Evolutionary conservation across 2,888 invertebrate species (phyloP).

Genomic region (Tethea ocularis): DNA sequence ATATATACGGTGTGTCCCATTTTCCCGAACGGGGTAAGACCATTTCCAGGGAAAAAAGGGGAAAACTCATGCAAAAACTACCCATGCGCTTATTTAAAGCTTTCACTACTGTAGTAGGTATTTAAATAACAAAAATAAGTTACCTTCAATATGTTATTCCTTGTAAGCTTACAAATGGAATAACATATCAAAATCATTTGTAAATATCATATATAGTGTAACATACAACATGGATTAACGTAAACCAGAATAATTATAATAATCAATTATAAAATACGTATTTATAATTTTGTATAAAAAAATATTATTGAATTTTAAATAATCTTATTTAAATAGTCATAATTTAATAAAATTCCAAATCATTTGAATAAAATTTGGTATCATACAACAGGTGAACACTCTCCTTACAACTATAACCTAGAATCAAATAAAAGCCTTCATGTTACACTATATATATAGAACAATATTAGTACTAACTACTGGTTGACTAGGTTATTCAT

Average conservation of each 20-base stretch:
- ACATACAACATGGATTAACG: background rate
- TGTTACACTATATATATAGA: slow-evolving; percentile 41
- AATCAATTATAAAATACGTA: background rate
- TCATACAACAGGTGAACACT: background rate
- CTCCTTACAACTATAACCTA: background rate
- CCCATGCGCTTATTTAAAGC: slow-evolving; percentile 60
- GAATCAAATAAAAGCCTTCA: background rate
- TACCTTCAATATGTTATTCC: slow-evolving; percentile 53
- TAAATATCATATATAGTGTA: slow-evolving; percentile 19
- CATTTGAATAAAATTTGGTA: background rate
- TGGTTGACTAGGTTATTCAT: slow-evolving; percentile 62
- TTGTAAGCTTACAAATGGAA: background rate
- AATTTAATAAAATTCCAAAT: background rate
- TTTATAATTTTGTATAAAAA: background rate
- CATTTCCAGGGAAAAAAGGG: slow-evolving; percentile 36
- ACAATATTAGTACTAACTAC: slow-evolving; percentile 65
- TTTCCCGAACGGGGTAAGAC: slow-evolving; percentile 31
- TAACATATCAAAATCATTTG: slow-evolving; percentile 22
- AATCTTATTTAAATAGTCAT: background rate
- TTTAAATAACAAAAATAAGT: slow-evolving; percentile 59
- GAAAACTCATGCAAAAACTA: slow-evolving; percentile 60
- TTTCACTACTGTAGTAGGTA: slow-evolving; percentile 39
- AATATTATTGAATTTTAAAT: background rate
- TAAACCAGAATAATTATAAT: background rate
- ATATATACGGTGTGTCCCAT: slow-evolving; percentile 25